Percentiles rank a stretch among this genome's conserved stretches.
These are phyloP conservation scores for Stegastes partitus DNA, from an alignment of 2,113 vertebrate genomes.

Conservation along the genomic window DNA sequence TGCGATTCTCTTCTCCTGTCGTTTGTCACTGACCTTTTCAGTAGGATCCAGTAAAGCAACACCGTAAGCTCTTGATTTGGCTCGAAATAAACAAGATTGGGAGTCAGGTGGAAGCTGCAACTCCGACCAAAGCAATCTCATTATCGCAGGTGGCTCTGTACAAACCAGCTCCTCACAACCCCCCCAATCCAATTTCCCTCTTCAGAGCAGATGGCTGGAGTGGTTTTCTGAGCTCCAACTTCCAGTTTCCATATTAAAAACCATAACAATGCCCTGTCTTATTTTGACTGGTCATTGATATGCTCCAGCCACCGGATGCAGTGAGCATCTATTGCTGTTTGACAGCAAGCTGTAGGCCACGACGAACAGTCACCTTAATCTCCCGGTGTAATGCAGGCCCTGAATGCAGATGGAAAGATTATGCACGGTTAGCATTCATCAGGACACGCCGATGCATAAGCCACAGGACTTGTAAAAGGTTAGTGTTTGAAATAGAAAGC, in stretches of 20 bases:
- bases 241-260: slow-evolving; percentile 31
- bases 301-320: slow-evolving; percentile 6
- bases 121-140: slow-evolving; percentile 52
- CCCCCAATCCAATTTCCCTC: slow-evolving; percentile 51
- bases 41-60: slow-evolving; percentile 32
- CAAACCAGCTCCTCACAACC: background rate
- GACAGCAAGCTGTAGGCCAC: slow-evolving; percentile 28
- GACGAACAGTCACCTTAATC: slow-evolving; percentile 37
- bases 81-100: slow-evolving; percentile 52
- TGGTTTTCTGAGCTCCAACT: slow-evolving; percentile 40
- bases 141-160: slow-evolving; percentile 50
- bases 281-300: slow-evolving; percentile 16
- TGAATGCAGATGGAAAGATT: slow-evolving; percentile 65
- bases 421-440: slow-evolving; percentile 72
- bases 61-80: slow-evolving; percentile 69
- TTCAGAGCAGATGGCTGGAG: slow-evolving; percentile 23
- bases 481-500: slow-evolving; percentile 68
- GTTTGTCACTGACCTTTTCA: slow-evolving; percentile 63
- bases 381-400: slow-evolving; percentile 12
- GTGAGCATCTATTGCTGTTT: slow-evolving; percentile 6
- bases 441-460: slow-evolving; percentile 59
- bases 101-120: slow-evolving; percentile 44
- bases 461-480: slow-evolving; percentile 65
- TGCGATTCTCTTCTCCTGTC: slow-evolving; percentile 20
- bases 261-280: slow-evolving; percentile 8